Evolutionary conservation across 2,888 invertebrate genomes (phyloP), one percentile per base, ranked within the genome.

Genomic region (Metalampra italica): DNA sequence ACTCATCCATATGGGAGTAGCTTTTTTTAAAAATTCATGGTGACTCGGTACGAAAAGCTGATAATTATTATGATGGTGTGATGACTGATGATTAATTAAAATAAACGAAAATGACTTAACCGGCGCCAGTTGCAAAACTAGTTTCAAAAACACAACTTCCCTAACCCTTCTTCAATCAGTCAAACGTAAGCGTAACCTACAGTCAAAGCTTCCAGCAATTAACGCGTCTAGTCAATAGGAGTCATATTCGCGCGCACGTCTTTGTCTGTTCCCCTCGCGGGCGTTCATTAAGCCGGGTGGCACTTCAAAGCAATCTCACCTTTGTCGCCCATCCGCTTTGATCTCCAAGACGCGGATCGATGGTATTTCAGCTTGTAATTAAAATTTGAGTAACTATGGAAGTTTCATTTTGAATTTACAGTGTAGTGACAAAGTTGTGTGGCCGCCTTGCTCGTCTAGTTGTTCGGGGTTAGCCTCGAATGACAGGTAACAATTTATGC

Each of bases 301-400:
- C 68, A 74, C 71, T 80, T 78, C 75, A 82, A 74, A 82, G 78
- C 66, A 78, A 76, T 78, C 60, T 76, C 76, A 74, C 72, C 82
- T 77, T 78, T 81, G 76, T 74, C 62, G 70, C 66, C 60, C 64
- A 55, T 54, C 59, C 58, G 60, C 81, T 84, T 85, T 85, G 81
- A 85, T 82, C 75, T 72, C 59, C 38, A 13, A 9, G 60, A 62
- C 69, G 60, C 60, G 67, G 67, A 74, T 82, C 78, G 72, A 76
- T 78, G 68, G 67, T 65, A 74, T 74, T 77, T 73, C 60, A 71
- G 58, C 67, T 76, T 70, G 66, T 82, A 78, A 80, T 81, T 80
- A 78, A 79, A 81, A 76, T 74, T n/a, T 69, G 60, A 66, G 65
- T 59, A 68, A 70, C 64, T 65, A 63, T 62, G 57, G 49, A 45